Evolutionary conservation across 2,113 vertebrate species (phyloP).

Genomic region (Blennius ocellaris): DNA sequence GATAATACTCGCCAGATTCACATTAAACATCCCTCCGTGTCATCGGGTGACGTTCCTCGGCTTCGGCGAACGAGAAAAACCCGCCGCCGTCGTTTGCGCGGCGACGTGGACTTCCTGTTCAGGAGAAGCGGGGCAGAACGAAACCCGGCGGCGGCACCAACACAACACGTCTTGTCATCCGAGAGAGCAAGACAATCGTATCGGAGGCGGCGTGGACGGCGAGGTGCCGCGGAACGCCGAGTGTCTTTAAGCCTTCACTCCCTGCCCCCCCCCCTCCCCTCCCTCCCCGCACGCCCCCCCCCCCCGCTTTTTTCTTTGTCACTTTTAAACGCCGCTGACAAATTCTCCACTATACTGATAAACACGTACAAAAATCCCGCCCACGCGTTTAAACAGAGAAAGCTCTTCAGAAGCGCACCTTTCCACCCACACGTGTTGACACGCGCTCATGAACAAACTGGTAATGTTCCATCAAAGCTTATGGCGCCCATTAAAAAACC

Average conservation of each 20-base stretch:
- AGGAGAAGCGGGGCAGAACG: conserved; percentile 15
- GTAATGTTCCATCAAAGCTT: conserved; percentile 79
- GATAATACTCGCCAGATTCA: no score
- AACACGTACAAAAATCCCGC: conserved; percentile 70
- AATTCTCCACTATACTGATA: conserved; percentile 64
- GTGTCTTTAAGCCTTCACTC: conserved; percentile 41
- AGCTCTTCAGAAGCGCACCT: conserved; percentile 77
- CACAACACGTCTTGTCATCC: conserved; percentile 5
- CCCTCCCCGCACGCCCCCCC: no score
- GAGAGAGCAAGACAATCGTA: conserved; percentile 17
- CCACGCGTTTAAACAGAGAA: conserved; percentile 73
- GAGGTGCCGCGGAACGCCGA: not conserved
- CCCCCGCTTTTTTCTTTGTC: conserved; percentile 36
- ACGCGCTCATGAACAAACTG: conserved; percentile 71
- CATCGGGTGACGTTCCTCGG: no score
- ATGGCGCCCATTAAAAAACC: conserved; percentile 69
- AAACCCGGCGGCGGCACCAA: conserved; percentile 27
- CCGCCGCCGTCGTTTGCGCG: not conserved
- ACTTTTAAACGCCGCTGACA: conserved; percentile 54
- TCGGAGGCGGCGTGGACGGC: not conserved
- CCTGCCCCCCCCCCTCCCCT: no score
- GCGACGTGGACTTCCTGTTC: no score
- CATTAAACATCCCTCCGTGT: no score
- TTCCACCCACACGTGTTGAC: conserved; percentile 79
- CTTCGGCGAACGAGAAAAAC: no score